Base-by-base conservation (phyloP, 2,797 vertebrate species). In the Stomatorhinus walkeri region DNA sequence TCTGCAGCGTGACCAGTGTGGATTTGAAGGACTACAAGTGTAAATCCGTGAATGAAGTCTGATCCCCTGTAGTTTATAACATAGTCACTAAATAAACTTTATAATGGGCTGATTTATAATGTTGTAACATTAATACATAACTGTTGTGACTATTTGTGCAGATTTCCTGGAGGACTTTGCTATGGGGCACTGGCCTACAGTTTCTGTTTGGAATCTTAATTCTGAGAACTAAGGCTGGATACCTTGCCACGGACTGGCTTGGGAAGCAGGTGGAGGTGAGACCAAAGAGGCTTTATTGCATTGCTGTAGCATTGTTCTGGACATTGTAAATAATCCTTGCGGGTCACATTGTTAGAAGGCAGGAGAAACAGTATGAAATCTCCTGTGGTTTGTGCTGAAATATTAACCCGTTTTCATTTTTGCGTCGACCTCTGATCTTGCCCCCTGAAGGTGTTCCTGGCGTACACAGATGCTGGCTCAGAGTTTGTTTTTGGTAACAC, bases 401-500 rank as follows among this genome's bases (percentile, higher is more conserved):
- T 32, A 54, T 52, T 36, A 86, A 86, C 28, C 24, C 19, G 1
- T 86, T 86, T 52, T 72, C 64, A 32, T 32, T 54, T 56, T 54
- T 43, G 14, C 56, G 84, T 8, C 0, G 7, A 40, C 36, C 32
- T 88, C 32, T 43, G 19, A n/a, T 86, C 61, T 76, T 85, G n/a
- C 16, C 51, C 59, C 85, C 64, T 88, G 92, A 36, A 98, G 97
- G 94, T 85, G 0, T 97, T 98, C 90, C 88, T 97, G 91, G 95
- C 91, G 0, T 97, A 96, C 56, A 88, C 96, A 48, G 93, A 97
- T 46, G 81, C 90, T 61, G 97, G 97, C 7, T 94, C 97, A 43
- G 89, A 91, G 85, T 98, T 98, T 93, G 94, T 98, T 22, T 98
- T 98, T n/a, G 96, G 97, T 84, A 91, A 94, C n/a, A 96, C 90